A percentile compares a stretch with the other conserved stretches of the same genome.
phyloP scores from a whole-genome alignment of 1,140 invertebrate genomes.

The Brachionus paranguensis region DNA sequence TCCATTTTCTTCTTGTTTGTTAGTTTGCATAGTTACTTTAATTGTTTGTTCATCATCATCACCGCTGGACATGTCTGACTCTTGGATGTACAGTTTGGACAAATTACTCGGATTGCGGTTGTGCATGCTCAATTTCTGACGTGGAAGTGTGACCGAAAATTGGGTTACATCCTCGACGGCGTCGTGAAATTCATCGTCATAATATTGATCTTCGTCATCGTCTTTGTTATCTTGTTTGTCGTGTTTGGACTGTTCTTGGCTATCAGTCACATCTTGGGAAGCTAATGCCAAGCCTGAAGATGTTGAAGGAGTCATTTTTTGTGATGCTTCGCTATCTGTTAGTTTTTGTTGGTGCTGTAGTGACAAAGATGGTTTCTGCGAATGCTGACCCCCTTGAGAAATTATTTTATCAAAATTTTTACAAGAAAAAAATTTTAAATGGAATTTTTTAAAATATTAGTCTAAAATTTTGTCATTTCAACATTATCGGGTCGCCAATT shows the following conservation, averaged over 20 bases:
- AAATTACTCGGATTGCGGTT: slow-evolving; percentile 23
- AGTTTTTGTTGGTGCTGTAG: neutral
- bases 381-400: neutral
- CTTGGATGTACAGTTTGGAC: slow-evolving; percentile 17
- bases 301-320: neutral
- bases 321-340: neutral
- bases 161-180: slow-evolving; percentile 24
- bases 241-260: neutral
- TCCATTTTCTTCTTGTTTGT: slow-evolving; percentile 14
- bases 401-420: neutral
- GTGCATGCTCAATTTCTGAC: slow-evolving; percentile 5
- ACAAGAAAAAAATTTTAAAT: no score
- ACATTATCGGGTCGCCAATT: neutral
- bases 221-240: neutral
- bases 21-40: slow-evolving; percentile 25
- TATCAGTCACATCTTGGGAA: neutral
- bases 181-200: slow-evolving; percentile 35
- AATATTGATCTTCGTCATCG: neutral
- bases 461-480: neutral
- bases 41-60: slow-evolving; percentile 4
- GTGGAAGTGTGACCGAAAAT: slow-evolving; percentile 4
- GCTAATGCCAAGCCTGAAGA: neutral
- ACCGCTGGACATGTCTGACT: neutral
- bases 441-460: no score
- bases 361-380: neutral